These are phyloP conservation scores for Psittacula derbiana DNA, from an alignment of 2,797 vertebrate species.

Conservation along the genomic window DNA sequence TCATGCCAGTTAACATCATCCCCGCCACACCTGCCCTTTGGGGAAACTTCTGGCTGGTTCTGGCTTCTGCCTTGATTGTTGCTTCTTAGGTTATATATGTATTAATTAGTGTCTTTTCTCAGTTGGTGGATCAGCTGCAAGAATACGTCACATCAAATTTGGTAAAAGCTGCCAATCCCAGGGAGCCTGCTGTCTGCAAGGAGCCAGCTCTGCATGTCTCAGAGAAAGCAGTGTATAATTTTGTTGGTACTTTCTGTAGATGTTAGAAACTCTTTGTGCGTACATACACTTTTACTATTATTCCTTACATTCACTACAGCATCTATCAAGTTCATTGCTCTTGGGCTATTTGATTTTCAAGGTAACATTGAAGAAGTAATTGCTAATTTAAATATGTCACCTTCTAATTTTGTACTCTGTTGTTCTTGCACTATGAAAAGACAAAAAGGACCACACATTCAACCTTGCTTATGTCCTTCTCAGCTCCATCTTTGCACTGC, in stretches of 20 bases:
- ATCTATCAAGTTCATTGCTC: neutral
- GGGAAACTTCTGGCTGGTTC: neutral
- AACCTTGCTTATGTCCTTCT: neutral
- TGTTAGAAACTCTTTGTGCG: neutral
- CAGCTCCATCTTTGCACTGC: neutral
- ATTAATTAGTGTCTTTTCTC: neutral
- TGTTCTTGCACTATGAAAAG: neutral
- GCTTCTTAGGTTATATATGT: neutral
- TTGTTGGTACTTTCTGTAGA: neutral
- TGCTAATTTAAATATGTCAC: neutral
- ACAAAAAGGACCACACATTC: neutral
- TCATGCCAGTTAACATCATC: neutral
- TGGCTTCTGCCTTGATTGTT: neutral
- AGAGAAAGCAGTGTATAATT: neutral
- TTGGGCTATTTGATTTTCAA: neutral
- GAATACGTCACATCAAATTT: neutral
- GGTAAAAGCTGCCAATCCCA: neutral
- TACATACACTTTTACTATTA: neutral
- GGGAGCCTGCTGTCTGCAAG: neutral
- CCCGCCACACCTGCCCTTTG: rapidly evolving
- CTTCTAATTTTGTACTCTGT: neutral
- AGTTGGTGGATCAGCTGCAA: neutral
- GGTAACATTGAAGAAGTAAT: neutral
- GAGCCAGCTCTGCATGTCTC: neutral
- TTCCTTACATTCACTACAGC: neutral